Conservation (phyloP, 2,888 invertebrate species). For the Drosophila histrio region DNA sequence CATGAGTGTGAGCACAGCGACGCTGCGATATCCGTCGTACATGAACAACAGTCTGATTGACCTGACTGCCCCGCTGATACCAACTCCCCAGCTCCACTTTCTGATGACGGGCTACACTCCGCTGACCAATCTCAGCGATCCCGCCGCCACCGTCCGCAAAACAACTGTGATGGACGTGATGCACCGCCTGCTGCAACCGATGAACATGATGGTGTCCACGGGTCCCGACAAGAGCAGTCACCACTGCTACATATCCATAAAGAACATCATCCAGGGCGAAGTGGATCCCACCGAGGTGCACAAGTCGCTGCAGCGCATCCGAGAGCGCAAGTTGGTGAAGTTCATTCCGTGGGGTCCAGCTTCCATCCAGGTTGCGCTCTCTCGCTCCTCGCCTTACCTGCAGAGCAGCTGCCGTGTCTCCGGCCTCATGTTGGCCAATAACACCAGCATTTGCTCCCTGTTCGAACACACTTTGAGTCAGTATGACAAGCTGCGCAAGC, state of each 20-base stretch:
- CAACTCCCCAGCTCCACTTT: conserved; percentile 98
- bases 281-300: conserved; percentile 99
- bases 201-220: conserved; percentile 99
- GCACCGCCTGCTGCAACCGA: conserved; percentile 97
- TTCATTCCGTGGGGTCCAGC: conserved; percentile 99
- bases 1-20: conserved; percentile 99
- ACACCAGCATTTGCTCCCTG: conserved; percentile 97
- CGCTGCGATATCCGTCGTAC: no score
- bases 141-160: conserved; percentile 91
- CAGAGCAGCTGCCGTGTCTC: conserved; percentile 97
- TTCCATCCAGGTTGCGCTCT: conserved; percentile 98
- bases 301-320: conserved; percentile 97
- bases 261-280: conserved; percentile 99
- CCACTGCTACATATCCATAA: conserved; percentile 98
- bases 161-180: conserved; percentile 99
- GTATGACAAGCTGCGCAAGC: conserved; percentile 97
- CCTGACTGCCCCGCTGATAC: conserved; percentile 97
- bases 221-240: conserved; percentile 94
- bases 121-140: conserved; percentile 88
- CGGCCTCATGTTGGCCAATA: conserved; percentile 98
- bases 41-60: conserved; percentile 98
- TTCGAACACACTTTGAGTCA: conserved; percentile 96
- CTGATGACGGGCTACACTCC: conserved; percentile 99
- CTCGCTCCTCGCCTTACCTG: conserved; percentile 97
- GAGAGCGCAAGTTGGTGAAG: conserved; percentile 96